These are phyloP conservation scores for Andricus quercusramuli DNA, from an alignment of 2,888 invertebrate species.

Conservation along the genomic window DNA sequence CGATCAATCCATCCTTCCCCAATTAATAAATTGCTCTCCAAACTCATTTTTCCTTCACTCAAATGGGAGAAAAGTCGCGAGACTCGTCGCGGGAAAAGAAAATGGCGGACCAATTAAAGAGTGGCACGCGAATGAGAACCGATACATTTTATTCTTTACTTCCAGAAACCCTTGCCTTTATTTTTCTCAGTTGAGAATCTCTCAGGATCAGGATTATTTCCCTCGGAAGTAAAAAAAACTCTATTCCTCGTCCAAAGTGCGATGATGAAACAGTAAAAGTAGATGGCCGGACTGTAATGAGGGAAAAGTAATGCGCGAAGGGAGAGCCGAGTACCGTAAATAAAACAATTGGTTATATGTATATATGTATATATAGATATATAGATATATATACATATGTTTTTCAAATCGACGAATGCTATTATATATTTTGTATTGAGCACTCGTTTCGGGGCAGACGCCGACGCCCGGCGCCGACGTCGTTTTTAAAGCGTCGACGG, in stretches of 20 bases:
- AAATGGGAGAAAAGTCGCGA: conserved; percentile 7
- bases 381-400: conserved; percentile 67
- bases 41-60: background rate
- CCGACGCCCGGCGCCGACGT: conserved; percentile 75
- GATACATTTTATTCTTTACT: conserved; percentile 68
- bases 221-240: background rate
- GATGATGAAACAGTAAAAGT: background rate
- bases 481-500: conserved; percentile 73
- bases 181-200: background rate
- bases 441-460: conserved; percentile 74
- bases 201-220: background rate
- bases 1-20: background rate
- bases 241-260: background rate
- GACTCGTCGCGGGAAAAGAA: conserved; percentile 58
- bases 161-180: conserved; percentile 9
- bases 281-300: background rate
- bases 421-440: conserved; percentile 77
- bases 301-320: conserved; percentile 19
- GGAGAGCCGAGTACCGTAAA: conserved; percentile 63
- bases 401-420: conserved; percentile 76
- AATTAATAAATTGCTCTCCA: background rate
- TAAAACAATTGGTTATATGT: conserved; percentile 68
- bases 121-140: conserved; percentile 56
- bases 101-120: conserved; percentile 75
- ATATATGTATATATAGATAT: conserved; percentile 39